A percentile compares a stretch with the other conserved stretches of the same genome.
Conservation (phyloP, 2,888 invertebrate species). For the Clanis bilineata region DNA sequence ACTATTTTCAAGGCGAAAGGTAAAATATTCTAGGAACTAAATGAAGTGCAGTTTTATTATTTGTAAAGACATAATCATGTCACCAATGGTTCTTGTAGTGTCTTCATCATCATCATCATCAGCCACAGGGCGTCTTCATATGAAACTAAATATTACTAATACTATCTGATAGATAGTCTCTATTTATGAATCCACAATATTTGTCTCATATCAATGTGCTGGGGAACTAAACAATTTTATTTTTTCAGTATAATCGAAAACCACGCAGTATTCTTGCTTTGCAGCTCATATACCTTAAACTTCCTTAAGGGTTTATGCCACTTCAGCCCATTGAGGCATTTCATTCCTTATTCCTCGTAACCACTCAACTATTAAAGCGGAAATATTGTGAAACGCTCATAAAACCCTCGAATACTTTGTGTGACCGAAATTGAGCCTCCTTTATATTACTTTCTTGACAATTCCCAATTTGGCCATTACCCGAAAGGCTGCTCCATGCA, state of each 20-base stretch:
- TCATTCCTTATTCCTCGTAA: background rate
- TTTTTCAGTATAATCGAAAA: background rate
- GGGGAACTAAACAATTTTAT: too few relatives aligned
- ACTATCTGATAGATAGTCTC: too few relatives aligned
- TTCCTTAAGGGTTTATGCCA: background rate
- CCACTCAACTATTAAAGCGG: background rate
- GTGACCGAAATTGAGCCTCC: constrained; percentile 21
- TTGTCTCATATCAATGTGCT: too few relatives aligned
- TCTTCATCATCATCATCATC: too few relatives aligned
- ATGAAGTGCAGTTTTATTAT: too few relatives aligned
- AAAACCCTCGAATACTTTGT: constrained; percentile 15
- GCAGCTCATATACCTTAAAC: background rate
- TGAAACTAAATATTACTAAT: too few relatives aligned
- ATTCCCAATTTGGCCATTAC: constrained; percentile 43
- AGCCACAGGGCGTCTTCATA: too few relatives aligned
- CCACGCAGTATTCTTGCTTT: background rate
- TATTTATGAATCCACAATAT: too few relatives aligned
- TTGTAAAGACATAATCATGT: too few relatives aligned
- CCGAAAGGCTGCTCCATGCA: constrained; percentile 41
- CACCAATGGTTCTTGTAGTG: too few relatives aligned
- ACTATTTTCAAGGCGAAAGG: too few relatives aligned
- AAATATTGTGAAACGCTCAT: constrained; percentile 2
- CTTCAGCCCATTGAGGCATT: background rate
- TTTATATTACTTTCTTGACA: constrained; percentile 17
- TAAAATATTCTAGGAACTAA: too few relatives aligned